A percentile compares a stretch with the other conserved stretches of the same genome.
These are phyloP conservation scores for Leistus spinibarbis DNA, from an alignment of 2,888 invertebrate genomes.

Conservation along the genomic window DNA sequence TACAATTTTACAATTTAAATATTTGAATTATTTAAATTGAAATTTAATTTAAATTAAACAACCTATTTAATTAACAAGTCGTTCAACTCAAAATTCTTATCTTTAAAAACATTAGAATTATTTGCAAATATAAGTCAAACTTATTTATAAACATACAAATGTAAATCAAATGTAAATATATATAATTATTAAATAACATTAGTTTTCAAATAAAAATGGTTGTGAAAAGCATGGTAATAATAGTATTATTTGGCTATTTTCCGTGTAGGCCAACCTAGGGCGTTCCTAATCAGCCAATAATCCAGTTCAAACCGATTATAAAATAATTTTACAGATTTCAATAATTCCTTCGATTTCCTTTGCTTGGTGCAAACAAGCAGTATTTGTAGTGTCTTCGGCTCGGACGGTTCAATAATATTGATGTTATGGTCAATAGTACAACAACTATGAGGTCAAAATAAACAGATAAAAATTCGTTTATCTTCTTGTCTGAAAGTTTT, in stretches of 20 bases:
- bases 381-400: neutral
- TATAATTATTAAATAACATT: neutral
- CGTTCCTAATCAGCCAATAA: neutral
- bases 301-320: neutral
- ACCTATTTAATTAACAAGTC: neutral
- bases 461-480: constrained; percentile 24
- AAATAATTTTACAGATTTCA: neutral
- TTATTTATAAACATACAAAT: neutral
- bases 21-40: neutral
- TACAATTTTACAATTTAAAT: neutral
- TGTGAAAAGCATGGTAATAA: neutral
- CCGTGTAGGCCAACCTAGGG: neutral
- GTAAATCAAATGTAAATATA: neutral
- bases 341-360: neutral
- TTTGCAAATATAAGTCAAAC: neutral
- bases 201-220: neutral
- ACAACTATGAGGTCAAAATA: constrained; percentile 21
- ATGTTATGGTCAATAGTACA: constrained; percentile 12
- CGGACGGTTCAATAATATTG: neutral
- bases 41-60: neutral
- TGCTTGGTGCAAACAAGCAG: neutral
- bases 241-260: neutral
- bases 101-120: neutral
- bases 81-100: neutral
- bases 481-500: constrained; percentile 4